phyloP scores from a whole-genome alignment of 1,140 invertebrate species.

The Drosophila azteca region DNA sequence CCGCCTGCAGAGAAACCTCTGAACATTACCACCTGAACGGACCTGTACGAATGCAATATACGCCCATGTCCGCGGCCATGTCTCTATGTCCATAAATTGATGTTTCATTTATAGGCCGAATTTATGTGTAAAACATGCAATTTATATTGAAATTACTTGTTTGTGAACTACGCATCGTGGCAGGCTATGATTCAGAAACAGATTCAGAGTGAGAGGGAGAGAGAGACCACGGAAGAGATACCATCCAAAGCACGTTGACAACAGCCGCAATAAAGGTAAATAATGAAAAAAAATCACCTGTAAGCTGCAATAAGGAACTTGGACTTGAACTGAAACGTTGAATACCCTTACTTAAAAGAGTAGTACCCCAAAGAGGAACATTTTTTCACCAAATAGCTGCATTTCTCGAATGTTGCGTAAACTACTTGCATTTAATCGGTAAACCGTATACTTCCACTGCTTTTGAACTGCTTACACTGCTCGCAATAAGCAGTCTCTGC shows the following conservation, averaged over 20 bases:
- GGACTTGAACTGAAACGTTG: neutral
- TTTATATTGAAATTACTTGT: slow-evolving; percentile 75
- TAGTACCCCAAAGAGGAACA: too few species aligned
- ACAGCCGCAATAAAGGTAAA: slow-evolving; percentile 41
- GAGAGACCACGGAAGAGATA: slow-evolving; percentile 27
- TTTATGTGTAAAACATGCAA: slow-evolving; percentile 74
- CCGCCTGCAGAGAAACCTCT: slow-evolving; percentile 20
- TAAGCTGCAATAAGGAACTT: slow-evolving; percentile 24
- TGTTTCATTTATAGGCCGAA: slow-evolving; percentile 29
- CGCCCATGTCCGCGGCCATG: slow-evolving; percentile 23
- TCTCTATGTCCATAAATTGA: slow-evolving; percentile 25
- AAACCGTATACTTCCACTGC: too few species aligned
- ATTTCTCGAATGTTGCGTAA: too few species aligned
- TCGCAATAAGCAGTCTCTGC: neutral
- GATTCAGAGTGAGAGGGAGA: too few species aligned
- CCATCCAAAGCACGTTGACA: slow-evolving; percentile 58
- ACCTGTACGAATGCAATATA: neutral
- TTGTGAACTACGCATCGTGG: slow-evolving; percentile 44
- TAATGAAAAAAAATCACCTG: slow-evolving; percentile 57
- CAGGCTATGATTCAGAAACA: slow-evolving; percentile 31
- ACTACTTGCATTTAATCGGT: too few species aligned
- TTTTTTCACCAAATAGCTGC: neutral
- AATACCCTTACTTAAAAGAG: slow-evolving; percentile 13
- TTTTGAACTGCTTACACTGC: slow-evolving; percentile 4
- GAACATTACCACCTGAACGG: neutral